Evolutionary conservation across 2,888 invertebrate genomes (phyloP), one percentile per base, ranked within the genome.

Genomic region (Hyalella azteca): DNA sequence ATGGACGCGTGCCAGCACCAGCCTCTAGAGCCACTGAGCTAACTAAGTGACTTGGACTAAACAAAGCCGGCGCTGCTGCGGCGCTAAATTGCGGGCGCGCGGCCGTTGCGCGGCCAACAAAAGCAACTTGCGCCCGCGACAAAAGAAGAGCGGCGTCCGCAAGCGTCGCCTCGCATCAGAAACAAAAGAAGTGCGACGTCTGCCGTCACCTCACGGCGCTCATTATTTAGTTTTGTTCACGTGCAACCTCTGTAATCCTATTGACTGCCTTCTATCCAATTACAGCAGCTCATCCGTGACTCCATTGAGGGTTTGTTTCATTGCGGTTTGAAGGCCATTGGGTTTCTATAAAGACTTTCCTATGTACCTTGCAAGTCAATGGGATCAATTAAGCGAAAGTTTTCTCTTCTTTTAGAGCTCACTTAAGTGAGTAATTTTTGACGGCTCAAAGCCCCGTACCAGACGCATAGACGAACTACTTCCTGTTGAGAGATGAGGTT

Each of bases 401-500:
- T 36, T 66, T 19, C 59, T 2, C 36, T 66, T 66, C 36, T 66
- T 36, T 66, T 36, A 66, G 66, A 7, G 66, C 19, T 66, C 66
- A 66, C 66, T 66, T 66, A 15, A 66, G 66, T 66, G 66, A n/a
- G 66, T 66, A 66, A 66, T 66, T 66, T 66, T 36, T 66, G 66
- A 19, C 32, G 36, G 19, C 36, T 36, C 66, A 66, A 36, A 66
- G 66, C 22, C 26, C 22, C 54, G 22, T 54, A 22, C 26, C 22
- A 54, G 54, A 54, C 22, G 29, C 7, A 26, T 9, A 29, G 26
- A 54, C 22, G 22, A 29, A 29, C 54, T 26, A 26, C 7, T 26
- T 26, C 13, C 2, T 15, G 15, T 9, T 49, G 15, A 4, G 49
- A 49, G 49, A 7, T 45, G 15, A 45, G 7, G 45, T 45, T 45